phyloP scores from a whole-genome alignment of 2,797 vertebrate genomes.

The Pseudochaenichthys georgianus region DNA sequence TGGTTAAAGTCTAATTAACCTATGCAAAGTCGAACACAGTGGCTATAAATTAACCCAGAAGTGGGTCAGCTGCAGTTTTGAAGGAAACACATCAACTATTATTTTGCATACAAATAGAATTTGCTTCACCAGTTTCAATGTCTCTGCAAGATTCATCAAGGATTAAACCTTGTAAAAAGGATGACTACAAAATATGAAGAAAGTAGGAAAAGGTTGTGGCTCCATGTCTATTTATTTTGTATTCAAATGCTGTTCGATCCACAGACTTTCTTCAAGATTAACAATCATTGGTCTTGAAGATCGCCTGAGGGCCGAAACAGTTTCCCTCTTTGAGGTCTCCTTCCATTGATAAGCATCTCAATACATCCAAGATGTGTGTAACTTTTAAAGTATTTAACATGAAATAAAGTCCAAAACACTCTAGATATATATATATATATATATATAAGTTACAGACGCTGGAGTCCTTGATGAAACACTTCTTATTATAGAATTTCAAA shows the following conservation, averaged over 20 bases:
- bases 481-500: background rate
- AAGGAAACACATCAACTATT: conserved; percentile 2
- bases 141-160: background rate
- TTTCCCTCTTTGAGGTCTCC: no score
- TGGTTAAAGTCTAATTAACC: background rate
- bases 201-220: no score
- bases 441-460: no score
- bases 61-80: background rate
- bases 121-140: conserved; percentile 1
- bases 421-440: no score
- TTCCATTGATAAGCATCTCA: no score
- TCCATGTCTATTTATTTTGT: no score
- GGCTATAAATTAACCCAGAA: background rate
- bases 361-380: no score
- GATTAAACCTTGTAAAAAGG: background rate
- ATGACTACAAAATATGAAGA: background rate
- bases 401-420: background rate
- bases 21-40: background rate
- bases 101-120: background rate
- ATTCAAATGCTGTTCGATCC: no score
- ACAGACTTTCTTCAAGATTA: no score
- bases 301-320: no score
- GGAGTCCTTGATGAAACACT: conserved; percentile 1
- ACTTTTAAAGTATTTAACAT: no score
- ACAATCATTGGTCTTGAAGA: no score